Conservation (phyloP, 2,113 vertebrate species). For the Asarcornis scutulata region DNA sequence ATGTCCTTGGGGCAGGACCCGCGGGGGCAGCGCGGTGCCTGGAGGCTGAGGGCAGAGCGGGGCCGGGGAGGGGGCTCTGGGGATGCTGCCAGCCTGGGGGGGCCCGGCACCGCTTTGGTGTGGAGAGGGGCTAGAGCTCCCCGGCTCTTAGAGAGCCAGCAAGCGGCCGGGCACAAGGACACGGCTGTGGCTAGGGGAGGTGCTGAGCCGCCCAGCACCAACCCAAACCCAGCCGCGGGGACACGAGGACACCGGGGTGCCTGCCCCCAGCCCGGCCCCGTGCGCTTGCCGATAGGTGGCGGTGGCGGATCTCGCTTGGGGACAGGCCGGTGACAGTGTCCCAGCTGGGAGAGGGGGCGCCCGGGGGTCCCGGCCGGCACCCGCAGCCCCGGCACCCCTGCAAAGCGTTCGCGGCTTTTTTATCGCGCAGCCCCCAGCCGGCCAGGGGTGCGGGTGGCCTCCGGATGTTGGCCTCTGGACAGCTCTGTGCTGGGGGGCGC, state of each 20-base stretch:
- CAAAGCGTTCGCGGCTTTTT: background rate
- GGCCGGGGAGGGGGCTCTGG: background rate
- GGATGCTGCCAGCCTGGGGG: accelerated
- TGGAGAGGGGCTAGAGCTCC: background rate
- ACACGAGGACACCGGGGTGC: background rate
- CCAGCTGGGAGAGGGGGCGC: background rate
- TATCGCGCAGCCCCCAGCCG: background rate
- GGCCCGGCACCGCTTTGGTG: background rate
- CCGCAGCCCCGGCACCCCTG: background rate
- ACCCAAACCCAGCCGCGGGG: background rate
- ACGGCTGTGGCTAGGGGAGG: too few relatives aligned
- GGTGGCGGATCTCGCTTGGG: conserved; percentile 39
- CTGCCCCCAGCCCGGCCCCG: background rate
- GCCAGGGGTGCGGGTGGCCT: too few relatives aligned
- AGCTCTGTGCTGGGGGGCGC: background rate
- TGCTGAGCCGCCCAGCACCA: background rate
- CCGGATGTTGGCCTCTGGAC: background rate
- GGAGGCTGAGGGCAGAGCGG: background rate
- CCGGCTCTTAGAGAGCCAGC: background rate
- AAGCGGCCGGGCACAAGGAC: background rate
- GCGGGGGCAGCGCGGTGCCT: accelerated
- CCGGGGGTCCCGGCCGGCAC: background rate
- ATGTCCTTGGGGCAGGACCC: background rate
- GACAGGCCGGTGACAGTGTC: background rate
- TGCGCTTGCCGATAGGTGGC: conserved; percentile 53